phyloP scores from a whole-genome alignment of 2,113 vertebrate genomes.

The Chamaea fasciata region DNA sequence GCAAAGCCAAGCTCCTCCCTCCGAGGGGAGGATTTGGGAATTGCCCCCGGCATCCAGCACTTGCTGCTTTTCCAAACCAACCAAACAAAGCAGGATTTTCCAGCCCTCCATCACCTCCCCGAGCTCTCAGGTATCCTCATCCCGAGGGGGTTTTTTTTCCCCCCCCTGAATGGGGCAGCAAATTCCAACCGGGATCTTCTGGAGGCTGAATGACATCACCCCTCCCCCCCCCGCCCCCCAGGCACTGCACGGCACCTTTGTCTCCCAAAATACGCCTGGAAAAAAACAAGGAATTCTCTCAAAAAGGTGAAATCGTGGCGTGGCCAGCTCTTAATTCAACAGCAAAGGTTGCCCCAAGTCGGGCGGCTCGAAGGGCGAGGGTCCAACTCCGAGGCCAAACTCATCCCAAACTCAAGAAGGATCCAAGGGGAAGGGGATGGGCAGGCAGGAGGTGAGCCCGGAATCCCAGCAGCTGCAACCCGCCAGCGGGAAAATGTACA shows the following conservation, averaged over 20 bases:
- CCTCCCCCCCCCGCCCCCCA: neutral
- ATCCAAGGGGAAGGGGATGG: too few relatives aligned
- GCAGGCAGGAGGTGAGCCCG: too few relatives aligned
- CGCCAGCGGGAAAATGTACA: rapidly evolving
- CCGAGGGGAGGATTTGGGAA: neutral
- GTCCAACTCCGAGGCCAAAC: too few relatives aligned
- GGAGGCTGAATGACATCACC: neutral
- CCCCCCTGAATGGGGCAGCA: neutral
- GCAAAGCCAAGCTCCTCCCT: neutral
- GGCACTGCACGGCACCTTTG: neutral
- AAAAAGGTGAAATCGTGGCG: too few relatives aligned
- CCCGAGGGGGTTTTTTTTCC: too few relatives aligned
- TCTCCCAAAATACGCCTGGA: neutral
- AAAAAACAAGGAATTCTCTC: neutral
- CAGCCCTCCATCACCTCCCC: neutral
- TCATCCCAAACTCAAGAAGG: too few relatives aligned
- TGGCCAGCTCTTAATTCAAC: too few relatives aligned
- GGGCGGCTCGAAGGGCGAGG: too few relatives aligned
- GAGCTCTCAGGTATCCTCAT: rapidly evolving
- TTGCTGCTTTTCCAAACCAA: neutral
- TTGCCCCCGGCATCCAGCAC: neutral
- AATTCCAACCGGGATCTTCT: neutral
- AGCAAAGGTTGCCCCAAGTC: too few relatives aligned
- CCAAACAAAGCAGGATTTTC: neutral
- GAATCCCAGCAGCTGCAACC: neutral